Conservation (phyloP, 2,797 vertebrate species). For the Bucorvus abyssinicus region DNA sequence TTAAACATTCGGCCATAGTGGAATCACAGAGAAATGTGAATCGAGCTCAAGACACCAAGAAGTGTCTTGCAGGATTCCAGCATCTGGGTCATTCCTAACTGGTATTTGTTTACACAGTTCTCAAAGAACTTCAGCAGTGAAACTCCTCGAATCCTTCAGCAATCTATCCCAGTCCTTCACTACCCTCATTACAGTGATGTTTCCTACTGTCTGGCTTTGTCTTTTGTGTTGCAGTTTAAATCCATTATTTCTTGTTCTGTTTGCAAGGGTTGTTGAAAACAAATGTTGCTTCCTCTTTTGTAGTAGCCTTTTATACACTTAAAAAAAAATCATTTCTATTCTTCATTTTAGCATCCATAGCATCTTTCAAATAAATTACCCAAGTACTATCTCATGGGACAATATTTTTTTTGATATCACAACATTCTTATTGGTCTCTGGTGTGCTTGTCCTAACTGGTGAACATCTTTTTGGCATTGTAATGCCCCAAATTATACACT, state of each 20-base stretch:
- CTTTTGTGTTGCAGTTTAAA: not conserved
- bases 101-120: not conserved
- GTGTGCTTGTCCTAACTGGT: not conserved
- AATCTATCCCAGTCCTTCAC: not conserved
- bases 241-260: not conserved
- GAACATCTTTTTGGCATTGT: not conserved
- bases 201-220: not conserved
- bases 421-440: not conserved
- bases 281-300: not conserved
- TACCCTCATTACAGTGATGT: not conserved
- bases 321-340: not conserved
- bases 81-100: not conserved
- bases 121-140: not conserved
- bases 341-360: not conserved
- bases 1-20: not conserved
- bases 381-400: not conserved
- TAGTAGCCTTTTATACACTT: not conserved
- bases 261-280: not conserved
- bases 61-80: not conserved
- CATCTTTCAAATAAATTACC: not conserved
- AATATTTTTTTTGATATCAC: not conserved
- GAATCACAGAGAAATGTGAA: not conserved
- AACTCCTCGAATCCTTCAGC: not conserved
- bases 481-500: not conserved
- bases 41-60: not conserved